phyloP scores from a whole-genome alignment of 2,888 invertebrate genomes.

The Caenorhabditis sinica region DNA sequence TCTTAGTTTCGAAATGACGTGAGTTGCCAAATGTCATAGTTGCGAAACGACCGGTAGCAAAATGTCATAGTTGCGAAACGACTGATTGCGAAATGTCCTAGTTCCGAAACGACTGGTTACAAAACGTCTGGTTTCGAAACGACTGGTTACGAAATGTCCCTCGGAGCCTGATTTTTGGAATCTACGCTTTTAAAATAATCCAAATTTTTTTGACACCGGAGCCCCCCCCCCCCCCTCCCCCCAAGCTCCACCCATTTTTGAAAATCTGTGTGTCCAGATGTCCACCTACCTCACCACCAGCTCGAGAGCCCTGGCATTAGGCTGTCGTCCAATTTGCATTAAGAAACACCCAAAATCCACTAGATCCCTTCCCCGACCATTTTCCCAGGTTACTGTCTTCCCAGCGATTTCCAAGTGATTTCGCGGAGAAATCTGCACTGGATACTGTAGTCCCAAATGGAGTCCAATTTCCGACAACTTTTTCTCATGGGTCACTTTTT shows the following conservation, averaged over 20 bases:
- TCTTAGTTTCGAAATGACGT: too few species aligned
- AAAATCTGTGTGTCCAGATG: not conserved
- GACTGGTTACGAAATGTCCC: too few species aligned
- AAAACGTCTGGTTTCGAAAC: too few species aligned
- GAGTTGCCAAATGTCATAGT: too few species aligned
- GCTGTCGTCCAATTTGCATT: slow-evolving; percentile 50
- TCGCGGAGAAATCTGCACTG: slow-evolving; percentile 51
- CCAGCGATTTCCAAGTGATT: slow-evolving; percentile 17
- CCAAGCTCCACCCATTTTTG: not conserved
- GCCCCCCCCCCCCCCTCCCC: not conserved
- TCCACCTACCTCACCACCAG: slow-evolving; percentile 25
- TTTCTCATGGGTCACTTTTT: slow-evolving; percentile 65
- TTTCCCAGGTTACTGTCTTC: slow-evolving; percentile 29
- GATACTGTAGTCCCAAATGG: slow-evolving; percentile 45
- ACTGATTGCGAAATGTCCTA: too few species aligned
- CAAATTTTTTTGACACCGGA: too few species aligned
- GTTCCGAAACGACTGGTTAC: too few species aligned
- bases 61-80: too few species aligned
- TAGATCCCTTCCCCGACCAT: slow-evolving; percentile 6
- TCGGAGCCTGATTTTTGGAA: not conserved
- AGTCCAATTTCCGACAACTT: slow-evolving; percentile 61
- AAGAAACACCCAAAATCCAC: slow-evolving; percentile 47
- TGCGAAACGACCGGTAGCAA: too few species aligned
- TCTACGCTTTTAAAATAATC: not conserved
- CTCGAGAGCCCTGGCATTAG: slow-evolving; percentile 47